Conservation (phyloP, 2,888 invertebrate species). For the Tromatobia lineatoria region DNA sequence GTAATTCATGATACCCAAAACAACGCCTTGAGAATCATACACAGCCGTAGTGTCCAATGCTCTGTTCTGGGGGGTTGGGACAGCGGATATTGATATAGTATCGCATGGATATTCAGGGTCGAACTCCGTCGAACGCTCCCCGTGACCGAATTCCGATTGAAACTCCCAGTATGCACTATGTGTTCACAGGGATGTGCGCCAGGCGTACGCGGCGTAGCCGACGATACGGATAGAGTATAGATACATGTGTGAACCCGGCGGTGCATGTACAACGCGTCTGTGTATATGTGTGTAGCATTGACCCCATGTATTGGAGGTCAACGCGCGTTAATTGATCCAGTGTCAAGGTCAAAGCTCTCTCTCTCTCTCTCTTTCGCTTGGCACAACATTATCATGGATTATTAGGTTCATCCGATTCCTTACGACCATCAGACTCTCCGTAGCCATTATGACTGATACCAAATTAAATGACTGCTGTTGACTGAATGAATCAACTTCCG, state of each 20-base stretch:
- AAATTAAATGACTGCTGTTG: not conserved
- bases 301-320: constrained; percentile 81
- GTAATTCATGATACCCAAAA: not conserved
- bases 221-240: constrained; percentile 56
- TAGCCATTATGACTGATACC: not conserved
- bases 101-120: constrained; percentile 68
- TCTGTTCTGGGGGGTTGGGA: not conserved
- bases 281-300: constrained; percentile 73
- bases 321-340: constrained; percentile 84
- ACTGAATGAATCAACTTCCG: not conserved
- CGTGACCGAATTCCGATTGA: constrained; percentile 71
- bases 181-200: constrained; percentile 63
- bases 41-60: not conserved
- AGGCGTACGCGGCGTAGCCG: constrained; percentile 61
- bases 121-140: constrained; percentile 63
- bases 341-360: constrained; percentile 84
- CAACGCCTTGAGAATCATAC: constrained; percentile 11
- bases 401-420: constrained; percentile 75
- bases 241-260: constrained; percentile 59
- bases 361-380: constrained; percentile 75
- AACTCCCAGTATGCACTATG: constrained; percentile 61
- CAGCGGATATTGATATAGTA: constrained; percentile 46
- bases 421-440: not conserved
- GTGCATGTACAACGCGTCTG: constrained; percentile 42
- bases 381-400: constrained; percentile 85